A percentile compares a stretch with the other conserved stretches of the same genome.
Evolutionary conservation across 2,888 invertebrate species (phyloP).

Genomic region (Rosalia funebris): DNA sequence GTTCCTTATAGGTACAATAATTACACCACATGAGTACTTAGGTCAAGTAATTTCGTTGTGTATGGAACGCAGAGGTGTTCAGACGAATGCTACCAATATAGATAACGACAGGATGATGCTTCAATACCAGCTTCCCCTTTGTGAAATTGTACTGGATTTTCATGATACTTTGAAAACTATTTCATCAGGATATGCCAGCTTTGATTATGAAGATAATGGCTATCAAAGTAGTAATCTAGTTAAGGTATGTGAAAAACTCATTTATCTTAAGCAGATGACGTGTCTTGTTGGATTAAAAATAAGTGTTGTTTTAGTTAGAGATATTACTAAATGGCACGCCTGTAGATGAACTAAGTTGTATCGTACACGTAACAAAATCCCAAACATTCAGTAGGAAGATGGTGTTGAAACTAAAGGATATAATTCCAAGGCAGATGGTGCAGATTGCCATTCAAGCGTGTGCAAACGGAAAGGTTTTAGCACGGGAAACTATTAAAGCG

Average conservation of each 20-base stretch:
- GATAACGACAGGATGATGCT: slow-evolving; percentile 86
- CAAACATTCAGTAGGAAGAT: slow-evolving; percentile 74
- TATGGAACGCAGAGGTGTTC: slow-evolving; percentile 77
- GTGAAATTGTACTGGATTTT: slow-evolving; percentile 95
- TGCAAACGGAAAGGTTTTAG: slow-evolving; percentile 80
- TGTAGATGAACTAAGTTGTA: slow-evolving; percentile 86
- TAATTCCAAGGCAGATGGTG: slow-evolving; percentile 89
- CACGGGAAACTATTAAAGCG: slow-evolving; percentile 87
- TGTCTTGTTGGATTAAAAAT: neutral
- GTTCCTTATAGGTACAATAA: slow-evolving; percentile 91
- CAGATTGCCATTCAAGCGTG: slow-evolving; percentile 89
- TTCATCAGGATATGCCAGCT: slow-evolving; percentile 95
- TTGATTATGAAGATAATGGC: slow-evolving; percentile 91
- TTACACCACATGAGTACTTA: slow-evolving; percentile 82
- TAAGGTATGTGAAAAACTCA: too few relatives aligned
- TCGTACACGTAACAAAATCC: slow-evolving; percentile 80
- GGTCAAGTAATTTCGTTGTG: slow-evolving; percentile 78
- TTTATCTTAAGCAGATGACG: too few relatives aligned
- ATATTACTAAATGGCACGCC: slow-evolving; percentile 81
- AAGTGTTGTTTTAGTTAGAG: slow-evolving; percentile 69
- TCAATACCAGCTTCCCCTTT: slow-evolving; percentile 86
- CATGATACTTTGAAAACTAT: slow-evolving; percentile 90
- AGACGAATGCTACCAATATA: slow-evolving; percentile 77
- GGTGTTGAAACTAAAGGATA: slow-evolving; percentile 80
- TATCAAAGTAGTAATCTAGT: slow-evolving; percentile 82